Percentiles rank a stretch among this genome's conserved stretches.
phyloP scores from a whole-genome alignment of 2,797 vertebrate species.

The Girardinus metallicus region DNA sequence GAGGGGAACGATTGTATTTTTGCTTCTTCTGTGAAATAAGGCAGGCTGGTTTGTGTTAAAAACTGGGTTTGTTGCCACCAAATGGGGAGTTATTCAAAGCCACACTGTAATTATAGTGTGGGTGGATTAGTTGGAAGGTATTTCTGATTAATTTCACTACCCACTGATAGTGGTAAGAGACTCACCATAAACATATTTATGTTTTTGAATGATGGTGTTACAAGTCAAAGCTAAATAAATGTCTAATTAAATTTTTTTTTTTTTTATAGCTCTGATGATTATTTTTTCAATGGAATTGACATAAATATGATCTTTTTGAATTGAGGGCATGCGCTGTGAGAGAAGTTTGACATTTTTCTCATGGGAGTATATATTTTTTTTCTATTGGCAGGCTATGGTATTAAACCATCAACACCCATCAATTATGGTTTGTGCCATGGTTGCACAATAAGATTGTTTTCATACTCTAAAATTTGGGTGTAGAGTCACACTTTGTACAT shows the following conservation, averaged over 20 bases:
- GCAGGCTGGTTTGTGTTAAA: constrained; percentile 61
- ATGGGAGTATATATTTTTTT: constrained; percentile 70
- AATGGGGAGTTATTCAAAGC: constrained; percentile 19
- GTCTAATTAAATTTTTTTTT: neutral
- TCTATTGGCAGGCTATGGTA: constrained; percentile 47
- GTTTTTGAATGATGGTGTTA: constrained; percentile 21
- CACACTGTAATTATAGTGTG: constrained; percentile 48
- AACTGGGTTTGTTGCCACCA: constrained; percentile 59
- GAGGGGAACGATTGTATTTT: constrained; percentile 72
- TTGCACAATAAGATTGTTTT: constrained; percentile 42
- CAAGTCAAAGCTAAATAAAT: constrained; percentile 21
- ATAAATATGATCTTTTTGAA: constrained; percentile 35
- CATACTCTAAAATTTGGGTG: constrained; percentile 41
- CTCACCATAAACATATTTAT: constrained; percentile 39
- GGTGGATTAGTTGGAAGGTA: constrained; percentile 53
- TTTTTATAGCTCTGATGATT: constrained; percentile 27
- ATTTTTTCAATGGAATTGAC: constrained; percentile 27
- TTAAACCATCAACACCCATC: constrained; percentile 67
- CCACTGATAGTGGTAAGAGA: constrained; percentile 40
- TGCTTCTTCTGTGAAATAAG: constrained; percentile 72
- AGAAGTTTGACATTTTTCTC: constrained; percentile 62
- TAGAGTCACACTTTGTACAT: constrained; percentile 21
- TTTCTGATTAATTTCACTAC: constrained; percentile 50
- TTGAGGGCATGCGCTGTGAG: constrained; percentile 64
- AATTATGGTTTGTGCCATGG: constrained; percentile 63